These are phyloP conservation scores for Hydrotaea diabolus DNA, from an alignment of 2,888 invertebrate species.

Conservation along the genomic window DNA sequence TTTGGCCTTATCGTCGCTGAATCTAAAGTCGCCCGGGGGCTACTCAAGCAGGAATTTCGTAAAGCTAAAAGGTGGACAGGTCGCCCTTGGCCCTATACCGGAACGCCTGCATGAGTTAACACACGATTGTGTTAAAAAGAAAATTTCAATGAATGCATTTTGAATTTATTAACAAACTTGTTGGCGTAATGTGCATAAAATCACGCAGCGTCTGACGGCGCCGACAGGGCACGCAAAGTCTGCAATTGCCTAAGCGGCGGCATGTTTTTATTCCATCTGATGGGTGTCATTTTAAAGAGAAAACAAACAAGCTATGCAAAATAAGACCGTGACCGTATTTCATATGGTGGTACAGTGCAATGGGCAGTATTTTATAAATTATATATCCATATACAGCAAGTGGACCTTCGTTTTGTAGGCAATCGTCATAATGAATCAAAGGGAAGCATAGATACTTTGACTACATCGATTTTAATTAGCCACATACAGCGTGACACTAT, in stretches of 20 bases:
- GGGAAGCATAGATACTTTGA: too few relatives aligned
- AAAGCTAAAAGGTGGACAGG: not conserved
- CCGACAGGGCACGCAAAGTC: slow-evolving; percentile 30
- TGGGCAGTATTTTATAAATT: too few relatives aligned
- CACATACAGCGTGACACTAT: too few relatives aligned
- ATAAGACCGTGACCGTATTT: too few relatives aligned
- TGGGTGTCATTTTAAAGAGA: not conserved
- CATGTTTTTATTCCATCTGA: not conserved
- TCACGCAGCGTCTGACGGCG: slow-evolving; percentile 36
- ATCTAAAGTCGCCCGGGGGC: too few relatives aligned
- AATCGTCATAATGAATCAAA: too few relatives aligned
- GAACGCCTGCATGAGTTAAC: not conserved
- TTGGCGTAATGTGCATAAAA: slow-evolving; percentile 51
- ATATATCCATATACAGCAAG: too few relatives aligned
- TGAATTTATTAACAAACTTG: slow-evolving; percentile 51
- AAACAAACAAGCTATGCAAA: not conserved
- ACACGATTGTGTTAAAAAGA: slow-evolving; percentile 1
- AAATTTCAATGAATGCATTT: slow-evolving; percentile 9
- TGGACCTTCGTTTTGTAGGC: too few relatives aligned
- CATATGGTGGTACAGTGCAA: too few relatives aligned
- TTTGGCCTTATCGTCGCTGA: slow-evolving; percentile 34
- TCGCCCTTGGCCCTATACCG: not conserved
- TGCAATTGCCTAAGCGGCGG: too few relatives aligned
- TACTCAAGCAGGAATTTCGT: slow-evolving; percentile 4
- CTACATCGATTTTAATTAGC: too few relatives aligned